These are phyloP conservation scores for Osmerus eperlanus DNA, from an alignment of 2,113 vertebrate genomes.

Conservation along the genomic window DNA sequence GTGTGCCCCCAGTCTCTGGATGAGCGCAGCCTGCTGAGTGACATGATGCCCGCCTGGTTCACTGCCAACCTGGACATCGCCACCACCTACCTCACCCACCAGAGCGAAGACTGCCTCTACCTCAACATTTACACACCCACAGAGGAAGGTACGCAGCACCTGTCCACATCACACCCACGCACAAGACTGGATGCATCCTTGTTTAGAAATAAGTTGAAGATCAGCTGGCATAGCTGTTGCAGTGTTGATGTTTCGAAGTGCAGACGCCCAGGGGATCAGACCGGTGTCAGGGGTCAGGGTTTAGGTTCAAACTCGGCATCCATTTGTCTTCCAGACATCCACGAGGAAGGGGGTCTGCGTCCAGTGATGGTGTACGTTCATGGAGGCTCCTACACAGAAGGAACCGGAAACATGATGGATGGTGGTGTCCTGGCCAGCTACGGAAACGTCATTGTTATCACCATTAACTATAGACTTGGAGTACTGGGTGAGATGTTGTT, in stretches of 20 bases:
- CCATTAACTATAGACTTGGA: slow-evolving; percentile 19
- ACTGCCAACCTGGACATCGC: slow-evolving; percentile 94
- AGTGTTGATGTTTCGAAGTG: too few relatives aligned
- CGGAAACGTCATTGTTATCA: slow-evolving; percentile 21
- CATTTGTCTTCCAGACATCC: slow-evolving; percentile 4
- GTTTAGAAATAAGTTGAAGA: too few relatives aligned
- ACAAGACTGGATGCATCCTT: slow-evolving; percentile 49
- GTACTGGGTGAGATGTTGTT: slow-evolving; percentile 22
- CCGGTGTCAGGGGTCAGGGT: too few relatives aligned
- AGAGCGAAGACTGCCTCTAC: slow-evolving; percentile 94
- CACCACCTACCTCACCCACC: slow-evolving; percentile 88
- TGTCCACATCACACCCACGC: slow-evolving; percentile 24
- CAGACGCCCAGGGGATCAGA: too few relatives aligned
- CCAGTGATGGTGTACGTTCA: slow-evolving; percentile 11
- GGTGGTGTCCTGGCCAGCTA: slow-evolving; percentile 12
- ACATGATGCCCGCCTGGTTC: slow-evolving; percentile 94
- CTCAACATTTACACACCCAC: slow-evolving; percentile 96
- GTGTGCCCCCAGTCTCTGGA: slow-evolving; percentile 93
- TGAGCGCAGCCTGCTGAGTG: slow-evolving; percentile 84
- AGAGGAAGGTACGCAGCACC: slow-evolving; percentile 84
- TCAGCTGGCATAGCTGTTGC: too few relatives aligned
- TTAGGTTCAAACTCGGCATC: too few relatives aligned
- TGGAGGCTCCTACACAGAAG: slow-evolving; percentile 4
- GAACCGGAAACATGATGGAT: slow-evolving; percentile 11
- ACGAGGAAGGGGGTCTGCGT: slow-evolving; percentile 2